Percentiles rank a stretch among this genome's conserved stretches.
These are phyloP conservation scores for Molanna angustata DNA, from an alignment of 2,888 invertebrate genomes.

Conservation along the genomic window DNA sequence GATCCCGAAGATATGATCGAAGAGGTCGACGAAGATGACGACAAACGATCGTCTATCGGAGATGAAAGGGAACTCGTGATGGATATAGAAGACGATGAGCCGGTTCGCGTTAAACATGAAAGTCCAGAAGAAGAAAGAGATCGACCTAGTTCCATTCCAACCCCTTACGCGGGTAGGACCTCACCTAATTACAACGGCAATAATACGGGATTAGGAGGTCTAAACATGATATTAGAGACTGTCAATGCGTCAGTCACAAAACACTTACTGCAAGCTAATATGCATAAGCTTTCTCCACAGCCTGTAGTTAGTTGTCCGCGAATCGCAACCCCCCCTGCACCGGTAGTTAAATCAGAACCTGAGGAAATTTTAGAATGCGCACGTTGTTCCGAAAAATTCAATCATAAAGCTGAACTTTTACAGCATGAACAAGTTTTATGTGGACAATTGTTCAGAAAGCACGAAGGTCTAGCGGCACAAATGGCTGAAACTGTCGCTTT, in stretches of 20 bases:
- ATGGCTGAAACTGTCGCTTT: slow-evolving; percentile 65
- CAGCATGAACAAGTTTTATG: slow-evolving; percentile 71
- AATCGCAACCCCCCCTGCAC: slow-evolving; percentile 42
- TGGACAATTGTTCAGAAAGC: slow-evolving; percentile 57
- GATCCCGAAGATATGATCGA: slow-evolving; percentile 61
- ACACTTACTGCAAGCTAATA: slow-evolving; percentile 67
- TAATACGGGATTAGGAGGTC: slow-evolving; percentile 59
- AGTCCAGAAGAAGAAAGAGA: slow-evolving; percentile 40
- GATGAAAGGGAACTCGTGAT: slow-evolving; percentile 62
- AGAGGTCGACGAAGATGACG: slow-evolving; percentile 60
- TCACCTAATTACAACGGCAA: slow-evolving; percentile 41
- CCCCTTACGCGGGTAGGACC: slow-evolving; percentile 34
- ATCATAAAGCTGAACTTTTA: slow-evolving; percentile 58
- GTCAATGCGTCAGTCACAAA: slow-evolving; percentile 73
- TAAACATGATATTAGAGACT: slow-evolving; percentile 70
- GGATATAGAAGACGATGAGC: slow-evolving; percentile 64
- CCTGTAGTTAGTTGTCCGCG: slow-evolving; percentile 49
- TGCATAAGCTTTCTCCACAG: slow-evolving; percentile 63
- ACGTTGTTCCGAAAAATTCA: slow-evolving; percentile 59
- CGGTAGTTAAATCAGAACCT: slow-evolving; percentile 46
- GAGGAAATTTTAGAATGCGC: slow-evolving; percentile 53
- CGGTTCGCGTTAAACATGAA: slow-evolving; percentile 49
- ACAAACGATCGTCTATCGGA: slow-evolving; percentile 52
- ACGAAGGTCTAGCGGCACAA: slow-evolving; percentile 76
- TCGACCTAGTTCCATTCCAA: slow-evolving; percentile 22